These are phyloP conservation scores for Peromyscus leucopus DNA, from an alignment of 2,113 vertebrate species.

Conservation along the genomic window DNA sequence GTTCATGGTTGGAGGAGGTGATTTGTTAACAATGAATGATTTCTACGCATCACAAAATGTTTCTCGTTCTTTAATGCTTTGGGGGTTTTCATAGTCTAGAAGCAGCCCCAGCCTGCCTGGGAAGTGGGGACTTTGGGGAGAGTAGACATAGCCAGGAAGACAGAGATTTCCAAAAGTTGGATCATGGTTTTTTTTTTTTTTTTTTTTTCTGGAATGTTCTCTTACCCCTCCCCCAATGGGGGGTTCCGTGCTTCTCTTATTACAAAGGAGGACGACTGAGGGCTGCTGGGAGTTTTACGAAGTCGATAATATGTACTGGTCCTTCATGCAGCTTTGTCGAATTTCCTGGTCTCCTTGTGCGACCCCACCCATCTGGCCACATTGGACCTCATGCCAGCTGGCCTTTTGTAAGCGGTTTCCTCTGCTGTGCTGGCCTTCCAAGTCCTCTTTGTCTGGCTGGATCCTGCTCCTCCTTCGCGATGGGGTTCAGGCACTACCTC, in stretches of 20 bases:
- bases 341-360: background rate
- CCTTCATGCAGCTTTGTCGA: background rate
- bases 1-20: background rate
- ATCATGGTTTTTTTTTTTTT: background rate
- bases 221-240: background rate
- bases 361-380: background rate
- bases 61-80: background rate
- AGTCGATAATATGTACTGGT: background rate
- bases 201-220: background rate
- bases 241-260: background rate
- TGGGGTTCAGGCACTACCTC: background rate
- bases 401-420: slow-evolving; percentile 18
- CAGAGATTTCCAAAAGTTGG: background rate
- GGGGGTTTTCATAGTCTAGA: background rate
- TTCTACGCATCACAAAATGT: background rate
- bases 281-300: background rate
- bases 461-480: background rate
- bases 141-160: background rate
- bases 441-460: background rate
- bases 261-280: background rate
- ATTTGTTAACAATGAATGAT: background rate
- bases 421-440: background rate
- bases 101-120: background rate
- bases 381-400: background rate
- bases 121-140: background rate